A percentile compares a stretch with the other conserved stretches of the same genome.
Evolutionary conservation across 2,113 vertebrate genomes (phyloP).

Genomic region (Hyperoodon ampullatus): DNA sequence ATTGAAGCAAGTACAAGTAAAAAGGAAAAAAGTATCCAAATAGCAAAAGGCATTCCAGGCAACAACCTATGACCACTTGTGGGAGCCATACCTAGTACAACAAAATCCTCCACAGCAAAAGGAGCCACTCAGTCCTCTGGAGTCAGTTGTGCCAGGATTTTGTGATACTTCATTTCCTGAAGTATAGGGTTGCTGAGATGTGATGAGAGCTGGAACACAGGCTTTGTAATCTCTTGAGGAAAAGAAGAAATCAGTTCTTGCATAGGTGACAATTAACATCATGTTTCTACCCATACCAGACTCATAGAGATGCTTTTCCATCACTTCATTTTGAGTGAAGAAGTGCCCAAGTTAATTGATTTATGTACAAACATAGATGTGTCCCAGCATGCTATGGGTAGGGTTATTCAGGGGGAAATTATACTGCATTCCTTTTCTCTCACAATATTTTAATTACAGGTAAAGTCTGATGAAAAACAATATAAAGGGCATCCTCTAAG

Average conservation of each 20-base stretch:
- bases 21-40: not conserved
- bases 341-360: slow-evolving; percentile 41
- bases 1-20: not conserved
- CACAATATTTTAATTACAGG: slow-evolving; percentile 24
- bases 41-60: not conserved
- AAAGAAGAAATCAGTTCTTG: slow-evolving; percentile 15
- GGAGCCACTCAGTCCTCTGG: not conserved
- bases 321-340: slow-evolving; percentile 28
- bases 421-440: not conserved
- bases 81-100: not conserved
- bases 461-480: slow-evolving; percentile 46
- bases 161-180: slow-evolving; percentile 15
- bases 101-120: not conserved
- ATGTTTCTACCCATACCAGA: slow-evolving; percentile 14
- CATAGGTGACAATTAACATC: slow-evolving; percentile 57
- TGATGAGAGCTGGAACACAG: accelerated
- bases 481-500: not conserved
- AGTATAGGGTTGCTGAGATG: not conserved
- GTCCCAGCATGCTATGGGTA: not conserved
- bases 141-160: not conserved
- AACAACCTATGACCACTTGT: not conserved
- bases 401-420: not conserved
- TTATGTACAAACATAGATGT: slow-evolving; percentile 23
- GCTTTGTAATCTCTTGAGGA: slow-evolving; percentile 9
- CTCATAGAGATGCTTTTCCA: slow-evolving; percentile 15